Evolutionary conservation across 2,113 vertebrate genomes (phyloP), one percentile per base, ranked within the genome.

Genomic region (Verasper variegatus): DNA sequence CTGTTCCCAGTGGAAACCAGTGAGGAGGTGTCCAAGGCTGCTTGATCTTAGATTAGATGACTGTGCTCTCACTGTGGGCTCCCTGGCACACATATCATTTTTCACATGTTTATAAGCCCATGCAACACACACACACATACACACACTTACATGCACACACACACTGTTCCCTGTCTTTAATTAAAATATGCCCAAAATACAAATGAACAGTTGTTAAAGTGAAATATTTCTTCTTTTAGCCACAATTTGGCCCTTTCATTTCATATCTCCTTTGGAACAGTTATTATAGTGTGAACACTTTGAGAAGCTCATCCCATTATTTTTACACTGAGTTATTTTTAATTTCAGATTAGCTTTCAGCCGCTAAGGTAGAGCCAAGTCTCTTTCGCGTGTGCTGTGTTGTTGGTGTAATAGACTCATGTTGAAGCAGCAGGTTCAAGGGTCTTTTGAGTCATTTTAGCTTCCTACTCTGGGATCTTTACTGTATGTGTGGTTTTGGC

Each of bases 1-100:
- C 66, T 80, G 77, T 67, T 87, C 84, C 69, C 86, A 65, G 84
- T 82, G 78, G 84, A 87, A 74, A 81, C 80, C 65, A 77, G 58
- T 59, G 66, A 91, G 83, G 81, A 83, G 37, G 64, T 82, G 73
- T 90, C 87, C 85, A 78, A 87, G 69, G 69, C 71, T 78, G 83
- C 83, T 89, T 91, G 90, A 87, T 88, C 87, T 86, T 73, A 74
- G 82, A 88, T 88, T 86, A 88, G 80, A 86, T 82, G 75, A 61
- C 85, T 73, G 68, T 47, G 71, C 68, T 66, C 76, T 83, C 78
- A 15, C 80, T 84, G 86, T 79, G 66, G 71, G 76, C 54, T 82
- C 35, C 24, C 58, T 84, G 79, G 74, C 55, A 63, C 24, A 62
- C 58, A 23, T 58, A 72, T 61, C 69, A 54, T 45, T 67, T 31